Base-by-base conservation (phyloP, 2,113 vertebrate genomes). In the Catharus minimus region DNA sequence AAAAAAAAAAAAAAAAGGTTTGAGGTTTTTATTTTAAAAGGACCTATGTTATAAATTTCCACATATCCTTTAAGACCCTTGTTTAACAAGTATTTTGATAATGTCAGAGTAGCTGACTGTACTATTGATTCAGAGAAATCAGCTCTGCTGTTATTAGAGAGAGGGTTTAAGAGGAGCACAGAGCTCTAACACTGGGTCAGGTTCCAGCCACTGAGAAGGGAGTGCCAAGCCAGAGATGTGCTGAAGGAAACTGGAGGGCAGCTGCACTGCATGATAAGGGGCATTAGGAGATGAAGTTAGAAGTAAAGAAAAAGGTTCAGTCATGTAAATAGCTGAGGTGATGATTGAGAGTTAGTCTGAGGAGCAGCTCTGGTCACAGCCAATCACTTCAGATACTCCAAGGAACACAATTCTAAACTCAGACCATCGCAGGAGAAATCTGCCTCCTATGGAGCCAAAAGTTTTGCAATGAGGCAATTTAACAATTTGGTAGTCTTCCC, bases 81-180 rank as follows among this genome's bases (percentile, higher is more conserved):
- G 55, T 95, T 83, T 90, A 94, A 93, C 55, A 95, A 86, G 93
- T 92, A 72, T 90, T 95, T 95, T 95, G 81, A 80, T 94, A 94
- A 94, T 81, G 55, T 82, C 87, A 84, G 92, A 92, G 39, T 80
- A 52, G 55, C 16, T 89, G 23, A 50, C 50, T 82, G 27, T 65
- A 47, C 57, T 33, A 61, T 74, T 81, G 9, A 5, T 93, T 93
- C 78, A 84, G 80, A 91, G 60, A 97, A 97, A 95, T 90, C 85
- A 95, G 90, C 79, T 74, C 57, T 88, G 81, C 86, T 96, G 78
- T 90, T 96, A 79, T 60, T 82, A 80, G 95, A 93, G 74, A 95
- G 78, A 72, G 94, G 81, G 57, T 94, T 96, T 87, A 92, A 88
- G 86, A 76, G 88, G 7, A 79, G 79, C 91, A 86, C 7, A 75